Conservation (phyloP, 1,140 invertebrate genomes). For the Lutraria rhynchaena region DNA sequence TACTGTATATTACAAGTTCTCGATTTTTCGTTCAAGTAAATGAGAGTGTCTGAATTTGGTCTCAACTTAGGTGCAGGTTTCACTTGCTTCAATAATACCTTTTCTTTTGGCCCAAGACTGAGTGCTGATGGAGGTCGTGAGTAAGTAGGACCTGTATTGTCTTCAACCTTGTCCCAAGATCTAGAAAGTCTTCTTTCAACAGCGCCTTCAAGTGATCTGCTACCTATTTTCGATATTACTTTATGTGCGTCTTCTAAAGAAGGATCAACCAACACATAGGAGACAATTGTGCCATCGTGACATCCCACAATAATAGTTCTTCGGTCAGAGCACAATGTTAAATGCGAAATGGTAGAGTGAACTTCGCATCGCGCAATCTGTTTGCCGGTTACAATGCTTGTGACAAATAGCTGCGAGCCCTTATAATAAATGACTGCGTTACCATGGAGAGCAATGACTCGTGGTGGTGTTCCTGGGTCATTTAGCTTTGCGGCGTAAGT, state of each 20-base stretch:
- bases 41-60: constrained; percentile 71
- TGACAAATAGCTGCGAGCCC: constrained; percentile 64
- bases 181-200: constrained; percentile 57
- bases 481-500: constrained; percentile 64
- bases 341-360: constrained; percentile 69
- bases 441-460: constrained; percentile 68
- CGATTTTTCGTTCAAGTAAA: constrained; percentile 71
- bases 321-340: constrained; percentile 74
- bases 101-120: constrained; percentile 65
- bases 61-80: constrained; percentile 67
- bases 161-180: constrained; percentile 77
- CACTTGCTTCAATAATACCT: constrained; percentile 71
- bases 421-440: constrained; percentile 72
- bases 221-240: constrained; percentile 64
- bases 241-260: constrained; percentile 57
- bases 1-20: constrained; percentile 74
- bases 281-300: constrained; percentile 75
- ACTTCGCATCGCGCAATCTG: constrained; percentile 76
- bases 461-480: constrained; percentile 55
- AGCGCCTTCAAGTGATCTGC: constrained; percentile 58
- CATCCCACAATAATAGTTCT: constrained; percentile 79
- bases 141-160: constrained; percentile 55
- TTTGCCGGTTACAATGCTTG: constrained; percentile 69
- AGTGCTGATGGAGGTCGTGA: constrained; percentile 74
- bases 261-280: constrained; percentile 77